These are phyloP conservation scores for Camelus dromedarius DNA, from an alignment of 2,113 vertebrate species.

Conservation along the genomic window DNA sequence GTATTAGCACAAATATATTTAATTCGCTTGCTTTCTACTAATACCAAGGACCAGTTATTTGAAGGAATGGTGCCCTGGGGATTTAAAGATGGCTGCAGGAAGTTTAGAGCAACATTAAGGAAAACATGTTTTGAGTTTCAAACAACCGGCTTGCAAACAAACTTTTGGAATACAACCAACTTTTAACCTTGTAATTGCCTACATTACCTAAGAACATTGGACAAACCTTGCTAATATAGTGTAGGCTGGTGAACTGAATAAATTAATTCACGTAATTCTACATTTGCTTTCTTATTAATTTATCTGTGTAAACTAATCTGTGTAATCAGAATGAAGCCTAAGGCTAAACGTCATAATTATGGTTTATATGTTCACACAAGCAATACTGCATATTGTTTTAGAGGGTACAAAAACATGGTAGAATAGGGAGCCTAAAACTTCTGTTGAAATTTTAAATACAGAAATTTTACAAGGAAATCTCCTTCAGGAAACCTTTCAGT, in stretches of 20 bases:
- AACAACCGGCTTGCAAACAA: neutral
- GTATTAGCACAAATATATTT: neutral
- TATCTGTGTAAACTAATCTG: neutral
- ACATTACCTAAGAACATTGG: neutral
- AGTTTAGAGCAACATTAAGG: neutral
- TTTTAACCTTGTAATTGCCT: neutral
- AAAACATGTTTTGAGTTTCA: neutral
- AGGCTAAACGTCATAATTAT: neutral
- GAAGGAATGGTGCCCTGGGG: neutral
- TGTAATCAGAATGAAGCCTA: neutral
- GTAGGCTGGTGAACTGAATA: neutral
- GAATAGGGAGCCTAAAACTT: neutral
- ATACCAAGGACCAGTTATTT: neutral
- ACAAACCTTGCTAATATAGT: neutral
- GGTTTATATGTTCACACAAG: neutral
- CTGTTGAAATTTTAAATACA: neutral
- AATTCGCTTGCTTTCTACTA: neutral
- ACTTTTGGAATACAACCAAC: neutral
- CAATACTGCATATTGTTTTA: neutral
- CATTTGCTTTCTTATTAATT: constrained; percentile 21
- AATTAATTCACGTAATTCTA: neutral
- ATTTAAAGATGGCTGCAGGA: neutral
- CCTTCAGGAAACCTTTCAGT: neutral
- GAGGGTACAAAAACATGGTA: neutral
- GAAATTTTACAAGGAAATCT: neutral